phyloP scores from a whole-genome alignment of 2,113 vertebrate species.

The Craseonycteris thonglongyai region DNA sequence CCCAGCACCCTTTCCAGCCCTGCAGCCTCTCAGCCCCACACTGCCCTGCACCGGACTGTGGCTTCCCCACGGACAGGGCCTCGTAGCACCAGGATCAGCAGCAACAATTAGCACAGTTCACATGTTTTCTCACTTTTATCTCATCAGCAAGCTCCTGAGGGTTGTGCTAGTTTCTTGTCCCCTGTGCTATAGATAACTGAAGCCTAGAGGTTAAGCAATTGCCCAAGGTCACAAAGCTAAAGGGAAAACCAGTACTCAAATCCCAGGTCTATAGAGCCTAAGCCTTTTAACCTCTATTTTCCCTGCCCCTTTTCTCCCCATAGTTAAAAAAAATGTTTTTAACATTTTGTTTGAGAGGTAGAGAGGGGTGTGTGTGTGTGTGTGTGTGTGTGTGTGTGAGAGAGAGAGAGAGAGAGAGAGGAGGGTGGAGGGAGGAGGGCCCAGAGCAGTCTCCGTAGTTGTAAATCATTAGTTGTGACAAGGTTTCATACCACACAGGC shows the following conservation, averaged over 20 bases:
- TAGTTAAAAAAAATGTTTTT: too few species aligned
- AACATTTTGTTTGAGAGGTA: too few species aligned
- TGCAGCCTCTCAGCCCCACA: not conserved
- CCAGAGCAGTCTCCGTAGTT: too few species aligned
- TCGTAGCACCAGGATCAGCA: not conserved
- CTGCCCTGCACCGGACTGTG: not conserved
- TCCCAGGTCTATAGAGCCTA: not conserved
- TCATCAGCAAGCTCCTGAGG: not conserved
- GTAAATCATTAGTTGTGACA: too few species aligned
- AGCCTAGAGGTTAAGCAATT: not conserved
- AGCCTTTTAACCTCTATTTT: not conserved
- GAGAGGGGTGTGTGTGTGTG: too few species aligned
- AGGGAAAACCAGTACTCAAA: not conserved
- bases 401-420: too few species aligned
- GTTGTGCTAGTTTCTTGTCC: not conserved
- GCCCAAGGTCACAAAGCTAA: not conserved
- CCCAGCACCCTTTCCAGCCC: not conserved
- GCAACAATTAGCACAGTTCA: not conserved
- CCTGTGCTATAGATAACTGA: not conserved
- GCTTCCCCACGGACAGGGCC: not conserved
- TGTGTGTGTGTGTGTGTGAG: too few species aligned
- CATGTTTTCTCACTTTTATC: not conserved
- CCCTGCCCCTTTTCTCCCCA: not conserved
- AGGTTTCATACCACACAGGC: too few species aligned
- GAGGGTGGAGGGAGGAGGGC: too few species aligned